Percentiles rank a stretch among this genome's conserved stretches.
Conservation (phyloP, 1,140 invertebrate species). For the Physella acuta region DNA sequence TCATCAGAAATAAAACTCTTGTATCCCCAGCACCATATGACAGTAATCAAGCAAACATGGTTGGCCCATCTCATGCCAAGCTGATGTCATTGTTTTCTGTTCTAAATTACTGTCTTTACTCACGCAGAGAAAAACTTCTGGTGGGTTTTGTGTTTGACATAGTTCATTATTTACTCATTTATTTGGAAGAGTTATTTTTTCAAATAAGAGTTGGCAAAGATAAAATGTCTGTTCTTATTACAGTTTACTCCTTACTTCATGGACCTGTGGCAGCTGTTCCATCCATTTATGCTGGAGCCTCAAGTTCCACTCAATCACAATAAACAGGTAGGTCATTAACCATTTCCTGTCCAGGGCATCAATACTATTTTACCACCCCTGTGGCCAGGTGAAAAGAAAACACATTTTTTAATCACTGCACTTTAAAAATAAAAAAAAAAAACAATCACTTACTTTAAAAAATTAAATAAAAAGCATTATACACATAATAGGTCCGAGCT, state of each 20-base stretch:
- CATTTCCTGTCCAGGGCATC: no score
- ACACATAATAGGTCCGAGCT: no score
- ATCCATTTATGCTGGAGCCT: slow-evolving; percentile 91
- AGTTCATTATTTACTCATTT: no score
- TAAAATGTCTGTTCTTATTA: slow-evolving; percentile 63
- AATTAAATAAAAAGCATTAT: no score
- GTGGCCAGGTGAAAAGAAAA: no score
- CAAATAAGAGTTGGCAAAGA: background rate
- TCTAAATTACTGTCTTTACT: slow-evolving; percentile 85
- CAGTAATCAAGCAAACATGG: slow-evolving; percentile 20
- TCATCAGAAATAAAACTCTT: no score
- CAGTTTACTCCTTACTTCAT: slow-evolving; percentile 74
- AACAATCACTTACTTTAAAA: no score
- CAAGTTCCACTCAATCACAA: slow-evolving; percentile 92
- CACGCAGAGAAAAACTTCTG: slow-evolving; percentile 88
- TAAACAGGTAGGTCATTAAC: slow-evolving; percentile 65
- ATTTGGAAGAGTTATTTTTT: slow-evolving; percentile 6
- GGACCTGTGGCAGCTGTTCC: slow-evolving; percentile 90
- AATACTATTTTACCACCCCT: no score
- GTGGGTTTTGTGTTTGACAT: slow-evolving; percentile 68
- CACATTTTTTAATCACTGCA: no score
- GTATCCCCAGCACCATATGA: slow-evolving; percentile 26
- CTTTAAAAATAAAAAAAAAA: no score
- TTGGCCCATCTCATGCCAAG: slow-evolving; percentile 62
- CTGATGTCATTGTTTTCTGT: slow-evolving; percentile 88